phyloP scores from a whole-genome alignment of 2,888 invertebrate species.

The Dichetophora obliterata region DNA sequence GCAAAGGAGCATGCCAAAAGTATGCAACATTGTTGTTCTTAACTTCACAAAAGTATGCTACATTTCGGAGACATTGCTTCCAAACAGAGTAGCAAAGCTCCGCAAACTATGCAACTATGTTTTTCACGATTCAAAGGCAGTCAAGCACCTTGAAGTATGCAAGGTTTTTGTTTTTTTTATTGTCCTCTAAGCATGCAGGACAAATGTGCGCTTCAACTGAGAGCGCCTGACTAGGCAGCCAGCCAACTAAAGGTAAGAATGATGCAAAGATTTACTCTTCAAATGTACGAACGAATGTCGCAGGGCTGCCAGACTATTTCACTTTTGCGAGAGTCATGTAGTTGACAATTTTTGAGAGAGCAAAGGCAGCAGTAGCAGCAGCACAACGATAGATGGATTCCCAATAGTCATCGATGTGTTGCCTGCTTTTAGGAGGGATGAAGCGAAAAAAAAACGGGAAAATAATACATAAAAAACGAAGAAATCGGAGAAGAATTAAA shows the following conservation, averaged over 20 bases:
- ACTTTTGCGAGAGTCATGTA: constrained; percentile 18
- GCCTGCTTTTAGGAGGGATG: constrained; percentile 29
- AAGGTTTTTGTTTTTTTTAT: not conserved
- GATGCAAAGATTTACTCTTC: not conserved
- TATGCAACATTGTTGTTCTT: not conserved
- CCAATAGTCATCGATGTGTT: constrained; percentile 69
- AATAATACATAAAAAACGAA: constrained; percentile 1
- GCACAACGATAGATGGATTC: constrained; percentile 64
- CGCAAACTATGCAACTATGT: not conserved
- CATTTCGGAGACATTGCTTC: not conserved
- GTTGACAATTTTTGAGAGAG: constrained; percentile 25
- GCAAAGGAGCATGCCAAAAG: not conserved
- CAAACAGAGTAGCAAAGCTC: not conserved
- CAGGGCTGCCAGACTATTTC: constrained; percentile 23
- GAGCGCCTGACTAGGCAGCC: not conserved
- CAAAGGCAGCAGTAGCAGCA: not conserved
- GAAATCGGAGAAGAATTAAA: not conserved
- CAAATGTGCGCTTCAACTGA: constrained; percentile 1
- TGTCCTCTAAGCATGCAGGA: not conserved
- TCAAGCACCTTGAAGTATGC: constrained; percentile 28
- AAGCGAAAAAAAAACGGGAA: constrained; percentile 19
- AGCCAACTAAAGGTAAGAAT: constrained; percentile 10
- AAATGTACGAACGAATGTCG: not conserved
- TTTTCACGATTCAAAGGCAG: not conserved
- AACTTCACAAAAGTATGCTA: not conserved